A percentile compares a stretch with the other conserved stretches of the same genome.
Conservation (phyloP, 1,140 invertebrate genomes). For the Choristoneura fumiferana region DNA sequence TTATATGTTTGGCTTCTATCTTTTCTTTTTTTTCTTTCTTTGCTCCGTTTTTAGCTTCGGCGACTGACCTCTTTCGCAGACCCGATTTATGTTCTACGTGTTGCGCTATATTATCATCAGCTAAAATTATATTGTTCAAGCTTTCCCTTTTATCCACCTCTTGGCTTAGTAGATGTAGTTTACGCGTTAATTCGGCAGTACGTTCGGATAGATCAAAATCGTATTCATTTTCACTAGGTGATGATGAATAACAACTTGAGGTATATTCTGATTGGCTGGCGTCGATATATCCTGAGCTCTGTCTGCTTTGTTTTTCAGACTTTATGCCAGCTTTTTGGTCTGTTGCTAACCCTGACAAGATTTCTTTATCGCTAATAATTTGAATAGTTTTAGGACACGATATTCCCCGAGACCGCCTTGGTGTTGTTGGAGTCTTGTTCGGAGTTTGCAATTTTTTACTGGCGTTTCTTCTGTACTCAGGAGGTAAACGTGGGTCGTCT, state of each 20-base stretch:
- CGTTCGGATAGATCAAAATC: constrained; percentile 73
- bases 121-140: constrained; percentile 40
- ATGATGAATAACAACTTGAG: constrained; percentile 74
- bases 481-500: constrained; percentile 64
- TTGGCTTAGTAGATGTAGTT: constrained; percentile 63
- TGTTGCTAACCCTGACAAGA: constrained; percentile 72
- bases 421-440: constrained; percentile 64
- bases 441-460: constrained; percentile 68
- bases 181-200: constrained; percentile 68
- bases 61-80: constrained; percentile 54
- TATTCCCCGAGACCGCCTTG: constrained; percentile 63
- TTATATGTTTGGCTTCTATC: constrained; percentile 33
- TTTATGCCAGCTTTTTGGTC: constrained; percentile 48
- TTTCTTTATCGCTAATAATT: constrained; percentile 76
- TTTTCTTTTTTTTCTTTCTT: constrained; percentile 35
- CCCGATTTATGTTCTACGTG: constrained; percentile 42
- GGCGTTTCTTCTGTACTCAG: constrained; percentile 48
- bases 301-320: constrained; percentile 49
- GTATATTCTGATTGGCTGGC: constrained; percentile 77
- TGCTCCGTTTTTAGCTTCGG: constrained; percentile 28
- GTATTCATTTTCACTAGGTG: constrained; percentile 75
- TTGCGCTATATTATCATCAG: constrained; percentile 23
- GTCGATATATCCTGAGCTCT: constrained; percentile 72
- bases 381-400: constrained; percentile 77
- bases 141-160: constrained; percentile 51